Evolutionary conservation across 2,113 vertebrate species (phyloP), one percentile per base, ranked within the genome.

Genomic region (Sisor rabdophorus): DNA sequence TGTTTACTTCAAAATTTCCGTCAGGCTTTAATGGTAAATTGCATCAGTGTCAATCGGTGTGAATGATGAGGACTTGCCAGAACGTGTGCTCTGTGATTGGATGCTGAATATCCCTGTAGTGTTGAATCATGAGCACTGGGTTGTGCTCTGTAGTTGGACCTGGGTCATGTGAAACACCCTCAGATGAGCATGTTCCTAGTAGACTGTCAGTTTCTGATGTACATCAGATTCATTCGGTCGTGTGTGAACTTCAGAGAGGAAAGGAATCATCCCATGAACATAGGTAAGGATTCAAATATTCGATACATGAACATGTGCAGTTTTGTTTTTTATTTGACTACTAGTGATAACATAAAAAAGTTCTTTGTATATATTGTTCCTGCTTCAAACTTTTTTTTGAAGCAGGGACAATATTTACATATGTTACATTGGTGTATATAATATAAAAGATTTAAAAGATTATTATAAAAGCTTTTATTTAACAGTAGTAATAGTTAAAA

Each of bases 1-100:
- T 92, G 91, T 92, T 92, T 92, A 92, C 91, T 74, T 85, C 24
- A 59, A 73, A 89, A 90, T 90, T 92, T 90, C 88, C 90, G 80
- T 88, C 87, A 88, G 87, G 81, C 88, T 75, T 82, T 85, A 73
- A 88, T 76, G 76, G 77, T 86, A 83, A 76, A 86, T 91, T 92
- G 90, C 91, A 90, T 92, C 91, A 91, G 67, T 89, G 86, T 79
- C 88, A 81, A 90, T 91, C 83, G 28, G 75, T 80, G 85, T 80
- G 75, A 89, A 87, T 71, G 84, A 87, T 84, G 79, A 84, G 10
- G 64, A 75, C 83, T 83, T 87, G 82, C 81, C 81, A 81, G 79
- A 65, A 82, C 79, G 80, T 11, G 70, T 78, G 70, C 44, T 76
- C 59, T 80, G 36, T 85, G 87, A 91, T 91, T 91, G 90, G 89